phyloP scores from a whole-genome alignment of 2,113 vertebrate species.

The Pollimyrus isidori region DNA sequence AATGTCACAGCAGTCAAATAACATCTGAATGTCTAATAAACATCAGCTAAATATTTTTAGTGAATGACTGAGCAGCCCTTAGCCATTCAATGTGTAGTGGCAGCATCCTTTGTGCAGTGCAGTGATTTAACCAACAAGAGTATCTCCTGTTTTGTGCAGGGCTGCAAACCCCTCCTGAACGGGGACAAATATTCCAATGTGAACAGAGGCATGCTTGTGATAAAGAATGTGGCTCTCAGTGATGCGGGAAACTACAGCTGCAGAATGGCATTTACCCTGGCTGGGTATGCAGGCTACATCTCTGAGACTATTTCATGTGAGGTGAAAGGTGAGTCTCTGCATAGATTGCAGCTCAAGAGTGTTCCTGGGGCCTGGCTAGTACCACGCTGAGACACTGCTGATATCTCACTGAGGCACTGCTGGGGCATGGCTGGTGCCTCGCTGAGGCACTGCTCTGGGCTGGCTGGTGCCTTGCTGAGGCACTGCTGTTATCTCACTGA shows the following conservation, averaged over 20 bases:
- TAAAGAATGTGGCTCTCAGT: conserved; percentile 29
- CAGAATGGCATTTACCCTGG: conserved; percentile 50
- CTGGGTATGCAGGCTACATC: conserved; percentile 51
- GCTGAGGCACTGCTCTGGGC: not conserved
- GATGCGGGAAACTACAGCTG: conserved; percentile 71
- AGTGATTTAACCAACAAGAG: not conserved
- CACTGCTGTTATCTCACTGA: not conserved
- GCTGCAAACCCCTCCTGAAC: conserved; percentile 52
- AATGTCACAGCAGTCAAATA: not conserved
- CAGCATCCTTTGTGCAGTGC: not conserved
- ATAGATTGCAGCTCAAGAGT: not conserved
- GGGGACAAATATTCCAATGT: conserved; percentile 35
- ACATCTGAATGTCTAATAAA: not conserved
- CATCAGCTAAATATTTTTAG: not conserved
- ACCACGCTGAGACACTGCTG: not conserved
- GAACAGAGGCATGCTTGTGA: conserved; percentile 29
- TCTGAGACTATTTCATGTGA: conserved; percentile 58
- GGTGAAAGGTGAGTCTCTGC: conserved; percentile 56
- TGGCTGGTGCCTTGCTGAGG: not conserved
- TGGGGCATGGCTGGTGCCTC: not conserved
- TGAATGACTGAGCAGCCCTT: not conserved
- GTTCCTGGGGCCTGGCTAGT: not conserved
- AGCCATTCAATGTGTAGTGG: not conserved
- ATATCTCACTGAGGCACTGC: not conserved
- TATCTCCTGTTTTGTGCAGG: conserved; percentile 42